phyloP scores from a whole-genome alignment of 2,888 invertebrate species.

The Drosophila emarginata region DNA sequence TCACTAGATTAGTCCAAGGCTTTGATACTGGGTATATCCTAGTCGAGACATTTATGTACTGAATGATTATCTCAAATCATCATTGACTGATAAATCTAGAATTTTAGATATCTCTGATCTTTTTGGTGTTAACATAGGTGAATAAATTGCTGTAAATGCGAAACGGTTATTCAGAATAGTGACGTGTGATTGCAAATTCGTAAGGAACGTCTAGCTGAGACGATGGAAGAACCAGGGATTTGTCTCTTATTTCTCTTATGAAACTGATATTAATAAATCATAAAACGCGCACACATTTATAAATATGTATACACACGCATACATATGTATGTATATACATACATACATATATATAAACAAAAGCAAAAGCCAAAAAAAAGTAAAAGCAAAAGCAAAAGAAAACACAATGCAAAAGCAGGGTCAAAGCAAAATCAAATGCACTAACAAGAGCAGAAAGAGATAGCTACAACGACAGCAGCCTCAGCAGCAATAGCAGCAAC shows the following conservation, averaged over 20 bases:
- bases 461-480: constrained; percentile 40
- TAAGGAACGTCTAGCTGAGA: neutral
- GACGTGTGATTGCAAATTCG: no score
- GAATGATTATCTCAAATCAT: no score
- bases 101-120: no score
- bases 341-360: constrained; percentile 15
- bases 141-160: no score
- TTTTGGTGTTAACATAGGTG: no score
- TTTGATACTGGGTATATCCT: no score
- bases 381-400: constrained; percentile 56
- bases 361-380: constrained; percentile 19
- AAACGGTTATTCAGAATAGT: no score
- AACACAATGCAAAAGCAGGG: constrained; percentile 60
- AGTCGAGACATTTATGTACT: no score
- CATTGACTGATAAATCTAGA: no score
- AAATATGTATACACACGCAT: constrained; percentile 4
- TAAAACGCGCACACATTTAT: constrained; percentile 10
- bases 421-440: constrained; percentile 73
- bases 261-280: constrained; percentile 6
- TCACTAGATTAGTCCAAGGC: no score
- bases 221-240: neutral
- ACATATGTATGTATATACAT: constrained; percentile 21
- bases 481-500: constrained; percentile 23
- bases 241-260: neutral
- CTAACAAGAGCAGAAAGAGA: constrained; percentile 59